Evolutionary conservation across 2,113 vertebrate species (phyloP), one percentile per base, ranked within the genome.

Genomic region (Siphamia tubifer): DNA sequence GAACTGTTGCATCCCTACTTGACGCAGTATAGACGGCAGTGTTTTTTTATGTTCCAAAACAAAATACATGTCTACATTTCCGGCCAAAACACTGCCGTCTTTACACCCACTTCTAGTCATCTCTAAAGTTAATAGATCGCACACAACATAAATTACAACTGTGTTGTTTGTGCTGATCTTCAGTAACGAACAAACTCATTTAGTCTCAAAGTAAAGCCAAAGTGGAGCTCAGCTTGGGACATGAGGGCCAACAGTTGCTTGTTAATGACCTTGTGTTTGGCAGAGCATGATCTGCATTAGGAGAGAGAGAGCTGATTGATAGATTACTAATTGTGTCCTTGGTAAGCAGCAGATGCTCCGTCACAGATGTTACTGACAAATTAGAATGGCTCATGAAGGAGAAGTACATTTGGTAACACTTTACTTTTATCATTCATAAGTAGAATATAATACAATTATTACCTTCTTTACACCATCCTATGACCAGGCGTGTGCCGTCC

Each of bases 281-380:
- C 87, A 87, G 81, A 54, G 65, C 61, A 27, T 49, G 48, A 52
- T 79, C 57, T 51, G 70, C 57, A 74, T 72, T 71, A 62, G 40
- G 42, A 65, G 42, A 74, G 52, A 55, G 54, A 48, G 43, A 47
- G 25, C 36, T 90, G 86, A 90, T 85, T 83, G 87, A 89, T 84
- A 74, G 79, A 82, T 77, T 42, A 52, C 77, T 89, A 89, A 89
- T 88, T 82, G 77, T 83, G 67, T 87, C 81, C 76, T 79, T 68
- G 68, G 69, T 82, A 84, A 68, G 74, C 77, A 81, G 74, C 85
- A 91, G 86, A 90, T 90, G 89, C 81, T 80, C 57, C 19, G 5
- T 80, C 81, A 83, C 84, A 89, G 89, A 88, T 86, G 81, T 81
- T 85, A 34, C 47, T 57, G 81, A 80, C 73, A 85, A 82, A 86